A percentile compares a stretch with the other conserved stretches of the same genome.
Conservation (phyloP, 2,113 vertebrate species). For the Vombatus ursinus region DNA sequence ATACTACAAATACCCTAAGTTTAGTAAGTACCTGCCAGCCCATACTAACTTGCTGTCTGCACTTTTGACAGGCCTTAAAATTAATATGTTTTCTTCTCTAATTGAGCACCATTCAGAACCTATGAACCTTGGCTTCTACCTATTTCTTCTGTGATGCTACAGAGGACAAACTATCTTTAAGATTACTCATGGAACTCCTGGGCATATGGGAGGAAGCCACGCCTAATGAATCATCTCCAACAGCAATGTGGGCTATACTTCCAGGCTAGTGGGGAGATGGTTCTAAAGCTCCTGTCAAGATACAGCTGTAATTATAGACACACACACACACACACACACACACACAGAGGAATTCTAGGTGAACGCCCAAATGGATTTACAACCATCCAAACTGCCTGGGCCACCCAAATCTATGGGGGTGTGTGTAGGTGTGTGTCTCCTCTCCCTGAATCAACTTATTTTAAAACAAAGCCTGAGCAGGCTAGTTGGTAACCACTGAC, state of each 20-base stretch:
- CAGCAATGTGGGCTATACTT: background rate
- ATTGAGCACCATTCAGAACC: background rate
- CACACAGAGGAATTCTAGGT: background rate
- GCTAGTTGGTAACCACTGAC: background rate
- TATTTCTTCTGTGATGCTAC: background rate
- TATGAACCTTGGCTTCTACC: background rate
- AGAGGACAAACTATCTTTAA: background rate
- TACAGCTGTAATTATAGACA: background rate
- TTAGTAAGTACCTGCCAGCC: background rate
- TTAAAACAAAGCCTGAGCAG: background rate
- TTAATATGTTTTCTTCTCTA: background rate
- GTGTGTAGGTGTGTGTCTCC: background rate
- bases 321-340: too few relatives aligned
- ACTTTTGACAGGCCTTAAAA: background rate
- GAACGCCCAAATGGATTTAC: background rate
- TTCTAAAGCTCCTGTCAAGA: background rate
- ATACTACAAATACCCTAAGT: background rate
- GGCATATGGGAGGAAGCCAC: background rate
- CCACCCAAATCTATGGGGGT: background rate
- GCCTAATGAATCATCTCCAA: background rate
- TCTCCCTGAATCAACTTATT: background rate
- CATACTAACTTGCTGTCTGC: background rate
- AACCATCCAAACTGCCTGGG: background rate
- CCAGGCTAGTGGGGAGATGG: background rate
- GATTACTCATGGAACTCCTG: background rate